phyloP scores from a whole-genome alignment of 1,140 invertebrate species.

The Pseudomyrmex sp. region DNA sequence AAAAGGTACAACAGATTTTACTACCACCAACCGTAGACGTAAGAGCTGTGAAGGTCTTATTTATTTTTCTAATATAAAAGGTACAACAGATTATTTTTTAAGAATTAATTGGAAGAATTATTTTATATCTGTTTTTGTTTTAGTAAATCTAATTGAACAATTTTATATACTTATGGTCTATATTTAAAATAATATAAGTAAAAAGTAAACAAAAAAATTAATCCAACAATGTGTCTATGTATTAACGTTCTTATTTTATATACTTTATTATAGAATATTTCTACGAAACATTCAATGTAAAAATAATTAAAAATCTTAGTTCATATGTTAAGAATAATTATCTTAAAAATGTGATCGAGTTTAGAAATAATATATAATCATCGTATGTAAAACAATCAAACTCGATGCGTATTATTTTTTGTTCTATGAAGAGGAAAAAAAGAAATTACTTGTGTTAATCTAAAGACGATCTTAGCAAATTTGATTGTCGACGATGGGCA shows the following conservation, averaged over 20 bases:
- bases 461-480: constrained; percentile 57
- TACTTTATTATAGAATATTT: neutral
- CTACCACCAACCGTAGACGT: too few species aligned
- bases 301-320: constrained; percentile 16
- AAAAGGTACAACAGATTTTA: constrained; percentile 9
- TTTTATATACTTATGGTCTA: neutral
- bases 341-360: neutral
- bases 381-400: neutral
- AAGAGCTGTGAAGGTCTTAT: too few species aligned
- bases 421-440: neutral
- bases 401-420: neutral
- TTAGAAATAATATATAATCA: neutral
- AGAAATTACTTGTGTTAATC: constrained; percentile 38
- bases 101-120: constrained; percentile 15
- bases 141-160: neutral
- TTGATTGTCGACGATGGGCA: constrained; percentile 68
- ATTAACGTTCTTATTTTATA: neutral
- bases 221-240: neutral
- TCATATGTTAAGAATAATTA: neutral
- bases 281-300: neutral
- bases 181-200: constrained; percentile 12
- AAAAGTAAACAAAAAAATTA: neutral
- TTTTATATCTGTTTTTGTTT: constrained; percentile 19
- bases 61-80: neutral
- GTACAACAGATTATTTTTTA: constrained; percentile 22